Base-by-base conservation (phyloP, 2,888 invertebrate genomes). In the Slavum lentiscoides region DNA sequence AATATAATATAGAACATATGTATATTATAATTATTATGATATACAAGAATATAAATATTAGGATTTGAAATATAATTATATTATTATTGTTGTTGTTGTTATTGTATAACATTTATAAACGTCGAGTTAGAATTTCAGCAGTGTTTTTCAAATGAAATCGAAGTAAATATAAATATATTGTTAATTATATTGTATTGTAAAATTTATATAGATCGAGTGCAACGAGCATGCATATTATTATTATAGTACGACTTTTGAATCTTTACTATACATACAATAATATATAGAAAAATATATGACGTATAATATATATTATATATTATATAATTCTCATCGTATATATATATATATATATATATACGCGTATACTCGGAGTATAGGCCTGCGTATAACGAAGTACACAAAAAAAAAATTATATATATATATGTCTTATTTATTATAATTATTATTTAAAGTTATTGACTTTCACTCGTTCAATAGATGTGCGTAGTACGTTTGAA, bases 31-130 rank as follows among this genome's bases (percentile, higher is more conserved):
- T 67, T 55, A 67, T 23, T 58, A 75, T 39, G 55, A 75, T 68
- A 68, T 2, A 76, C 11, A 68, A 30, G 43, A 49, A 30, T 66
- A 55, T 58, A 70, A 53, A 64, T 62, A 72, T 70, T 80, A 80
- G 69, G 3, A 64, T 64, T 58, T 58, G 55, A 58, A 62, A 61
- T 64, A 75, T 70, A 21, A 21, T 59, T 59, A 55, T 70, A 67
- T 75, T 67, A 67, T 69, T 70, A 72, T 80, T 80, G 80, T 80
- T 80, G 64, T 80, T 80, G 80, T 80, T 80, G 80, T 80, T 80
- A 64, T 80, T 80, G 80, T 72, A 80, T 80, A 64, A 80, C 80
- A 64, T 80, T 80, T 72, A 70, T 80, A 80, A 80, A 72, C 39
- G 70, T 72, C 62, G 53, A 80, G 70, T 80, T 80, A 80, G 70